A percentile compares a stretch with the other conserved stretches of the same genome.
phyloP scores from a whole-genome alignment of 64 coral and sea anemone genomes.

The Montipora foliosa region DNA sequence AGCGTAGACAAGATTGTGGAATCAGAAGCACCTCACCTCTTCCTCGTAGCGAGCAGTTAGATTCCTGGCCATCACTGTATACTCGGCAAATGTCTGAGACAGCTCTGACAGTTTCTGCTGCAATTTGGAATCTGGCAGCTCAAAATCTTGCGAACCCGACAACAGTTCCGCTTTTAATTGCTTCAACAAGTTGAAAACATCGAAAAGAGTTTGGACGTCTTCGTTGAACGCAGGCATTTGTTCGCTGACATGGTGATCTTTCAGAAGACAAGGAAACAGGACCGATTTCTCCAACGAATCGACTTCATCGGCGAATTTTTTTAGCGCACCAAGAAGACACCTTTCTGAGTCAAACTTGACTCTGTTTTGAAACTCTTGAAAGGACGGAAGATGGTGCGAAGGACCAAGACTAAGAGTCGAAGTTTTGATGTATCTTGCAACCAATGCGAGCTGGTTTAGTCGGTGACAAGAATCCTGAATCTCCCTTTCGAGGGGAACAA shows the following conservation, averaged over 20 bases:
- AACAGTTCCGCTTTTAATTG: constrained; percentile 20
- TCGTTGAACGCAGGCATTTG: constrained; percentile 33
- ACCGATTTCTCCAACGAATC: constrained; percentile 46
- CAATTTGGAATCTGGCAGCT: constrained; percentile 36
- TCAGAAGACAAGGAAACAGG: constrained; percentile 22
- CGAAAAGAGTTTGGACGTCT: not conserved
- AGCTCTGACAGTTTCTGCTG: constrained; percentile 37
- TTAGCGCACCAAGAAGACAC: constrained; percentile 7
- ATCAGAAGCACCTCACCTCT: constrained; percentile 39
- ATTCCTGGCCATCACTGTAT: constrained; percentile 27
- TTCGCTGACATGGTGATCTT: constrained; percentile 25
- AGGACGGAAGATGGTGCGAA: constrained; percentile 12
- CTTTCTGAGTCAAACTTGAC: not conserved
- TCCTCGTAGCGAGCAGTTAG: constrained; percentile 36
- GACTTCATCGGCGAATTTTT: constrained; percentile 33
- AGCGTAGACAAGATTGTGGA: not conserved
- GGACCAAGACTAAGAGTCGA: constrained; percentile 6
- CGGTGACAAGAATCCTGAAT: constrained; percentile 46
- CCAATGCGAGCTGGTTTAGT: constrained; percentile 33
- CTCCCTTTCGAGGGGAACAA: constrained; percentile 11
- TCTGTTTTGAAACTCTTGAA: constrained; percentile 2
- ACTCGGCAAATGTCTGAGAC: constrained; percentile 22
- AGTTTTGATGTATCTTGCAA: constrained; percentile 25
- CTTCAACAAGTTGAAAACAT: constrained; percentile 29
- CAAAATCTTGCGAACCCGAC: constrained; percentile 17